These are phyloP conservation scores for Drosophila limbata DNA, from an alignment of 2,888 invertebrate species.

Conservation along the genomic window DNA sequence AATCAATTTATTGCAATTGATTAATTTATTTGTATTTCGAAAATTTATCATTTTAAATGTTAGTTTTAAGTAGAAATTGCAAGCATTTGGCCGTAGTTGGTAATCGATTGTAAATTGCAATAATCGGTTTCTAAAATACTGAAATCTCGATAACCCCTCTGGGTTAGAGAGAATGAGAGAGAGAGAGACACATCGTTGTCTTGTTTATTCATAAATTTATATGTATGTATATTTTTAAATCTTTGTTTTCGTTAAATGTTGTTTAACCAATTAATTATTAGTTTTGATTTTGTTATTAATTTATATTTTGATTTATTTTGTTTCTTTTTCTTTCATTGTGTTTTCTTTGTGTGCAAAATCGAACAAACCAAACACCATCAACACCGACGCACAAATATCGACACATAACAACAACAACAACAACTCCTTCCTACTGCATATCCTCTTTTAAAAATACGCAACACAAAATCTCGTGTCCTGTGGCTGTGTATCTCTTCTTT, in stretches of 20 bases:
- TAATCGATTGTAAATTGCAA: constrained; percentile 11
- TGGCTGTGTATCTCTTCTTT: constrained; percentile 67
- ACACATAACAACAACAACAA: constrained; percentile 41
- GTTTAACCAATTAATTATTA: constrained; percentile 44
- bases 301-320: constrained; percentile 69
- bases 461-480: constrained; percentile 64
- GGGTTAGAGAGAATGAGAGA: neutral
- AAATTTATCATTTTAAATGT: constrained; percentile 37
- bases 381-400: constrained; percentile 50
- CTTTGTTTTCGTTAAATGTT: constrained; percentile 40
- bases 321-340: constrained; percentile 73
- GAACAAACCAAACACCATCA: constrained; percentile 44
- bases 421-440: constrained; percentile 24
- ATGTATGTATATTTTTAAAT: constrained; percentile 23
- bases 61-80: constrained; percentile 55
- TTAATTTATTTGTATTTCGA: constrained; percentile 24
- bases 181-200: constrained; percentile 16
- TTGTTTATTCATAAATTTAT: constrained; percentile 11
- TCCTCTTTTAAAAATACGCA: constrained; percentile 46
- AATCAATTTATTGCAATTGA: constrained; percentile 20
- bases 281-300: constrained; percentile 72
- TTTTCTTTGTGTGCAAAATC: constrained; percentile 64
- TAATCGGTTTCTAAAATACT: constrained; percentile 8
- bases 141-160: constrained; percentile 3
- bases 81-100: constrained; percentile 49